Base-by-base conservation (phyloP, 1,140 invertebrate genomes). In the Hirudo medicinalis region DNA sequence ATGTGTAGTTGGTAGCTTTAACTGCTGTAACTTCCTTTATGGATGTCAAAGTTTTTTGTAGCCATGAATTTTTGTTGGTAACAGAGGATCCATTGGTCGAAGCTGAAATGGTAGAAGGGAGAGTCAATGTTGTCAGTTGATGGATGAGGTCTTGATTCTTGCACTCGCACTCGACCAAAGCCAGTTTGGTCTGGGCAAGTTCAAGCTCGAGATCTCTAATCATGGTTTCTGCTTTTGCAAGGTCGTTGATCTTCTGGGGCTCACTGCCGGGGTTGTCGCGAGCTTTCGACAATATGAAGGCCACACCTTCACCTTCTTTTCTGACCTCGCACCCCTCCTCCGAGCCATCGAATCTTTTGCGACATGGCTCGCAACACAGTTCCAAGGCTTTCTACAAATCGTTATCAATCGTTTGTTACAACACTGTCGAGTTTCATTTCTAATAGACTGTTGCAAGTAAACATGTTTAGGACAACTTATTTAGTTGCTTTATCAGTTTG, bases 81-180 rank as follows among this genome's bases (percentile, higher is more conserved):
- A 91, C 89, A 67, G 92, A 83, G 81, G 95, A 92, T 43, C 57
- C 57, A 15, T 25, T 63, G 57, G 29, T 11, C 22, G 22, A 63
- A 32, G 13, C 13, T 13, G 57, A 63, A 32, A 25, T 63, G 57
- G 57, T n/a, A 20, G 29, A 13, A 32, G 29, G 22, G 57, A 63
- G 29, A 15, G 29, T 63, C 22, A 49, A 11, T 2, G 57, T 25
- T 20, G 57, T 89, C 63, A 96, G 83, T 78, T 94, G 90, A 84
- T 97, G 93, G n/a, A 89, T 92, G 54, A 96, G 82, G 82, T 95
- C 92, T 88, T 92, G 81, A 70, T 77, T 97, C 77, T 89, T 88
- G 84, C 95, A 98, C 82, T 97, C 91, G 0, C 93, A 90, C 83
- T 99, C 93, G 4, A 98, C 96, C 71, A 97, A 88, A 0, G 92